Percentiles rank a stretch among this genome's conserved stretches.
Evolutionary conservation across 2,113 vertebrate genomes (phyloP).

Genomic region (Rallus limicola): DNA sequence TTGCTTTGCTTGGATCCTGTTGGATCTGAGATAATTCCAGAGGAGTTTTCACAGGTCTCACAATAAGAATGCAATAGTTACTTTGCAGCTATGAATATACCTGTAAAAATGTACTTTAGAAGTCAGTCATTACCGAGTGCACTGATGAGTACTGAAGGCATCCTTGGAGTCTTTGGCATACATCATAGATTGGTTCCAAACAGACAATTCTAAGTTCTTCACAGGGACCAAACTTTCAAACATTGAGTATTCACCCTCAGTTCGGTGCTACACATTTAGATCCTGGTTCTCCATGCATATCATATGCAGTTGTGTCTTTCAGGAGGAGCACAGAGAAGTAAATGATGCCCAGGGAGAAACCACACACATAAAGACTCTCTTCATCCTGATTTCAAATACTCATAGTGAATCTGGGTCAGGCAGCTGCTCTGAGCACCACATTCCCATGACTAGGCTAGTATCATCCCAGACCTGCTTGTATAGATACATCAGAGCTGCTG

Average conservation of each 20-base stretch:
- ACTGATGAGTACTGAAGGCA: not conserved
- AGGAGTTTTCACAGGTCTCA: not conserved
- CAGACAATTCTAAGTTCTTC: not conserved
- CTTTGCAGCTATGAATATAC: not conserved
- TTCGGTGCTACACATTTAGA: not conserved
- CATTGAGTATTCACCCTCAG: not conserved
- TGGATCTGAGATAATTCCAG: not conserved
- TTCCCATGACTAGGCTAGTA: not conserved
- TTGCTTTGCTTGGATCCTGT: not conserved
- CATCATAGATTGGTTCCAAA: not conserved
- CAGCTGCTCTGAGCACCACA: not conserved
- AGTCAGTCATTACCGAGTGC: not conserved
- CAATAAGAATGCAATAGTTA: not conserved
- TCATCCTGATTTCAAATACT: not conserved
- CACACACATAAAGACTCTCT: not conserved
- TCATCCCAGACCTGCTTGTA: not conserved
- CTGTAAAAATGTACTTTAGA: not conserved
- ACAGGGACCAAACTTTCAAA: not conserved
- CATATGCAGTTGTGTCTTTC: not conserved
- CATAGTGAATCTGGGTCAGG: not conserved
- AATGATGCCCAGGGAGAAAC: not conserved
- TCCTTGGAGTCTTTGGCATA: not conserved
- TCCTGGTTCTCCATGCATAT: not conserved
- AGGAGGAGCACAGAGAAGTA: not conserved
- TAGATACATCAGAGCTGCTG: not conserved